Evolutionary conservation across 2,113 vertebrate species (phyloP).

Genomic region (Daphoenositta chrysoptera): DNA sequence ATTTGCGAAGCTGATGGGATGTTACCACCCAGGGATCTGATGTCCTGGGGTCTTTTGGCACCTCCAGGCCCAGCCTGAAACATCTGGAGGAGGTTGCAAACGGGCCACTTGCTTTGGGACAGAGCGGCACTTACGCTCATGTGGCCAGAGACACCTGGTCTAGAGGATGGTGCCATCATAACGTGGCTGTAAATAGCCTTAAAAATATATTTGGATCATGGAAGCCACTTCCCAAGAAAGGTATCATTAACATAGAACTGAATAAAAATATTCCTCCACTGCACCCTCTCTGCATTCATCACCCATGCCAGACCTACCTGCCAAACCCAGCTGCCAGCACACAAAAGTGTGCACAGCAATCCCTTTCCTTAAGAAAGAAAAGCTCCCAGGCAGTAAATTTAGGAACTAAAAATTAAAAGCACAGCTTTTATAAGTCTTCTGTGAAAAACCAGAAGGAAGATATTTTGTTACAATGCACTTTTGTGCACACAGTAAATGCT

Average conservation of each 20-base stretch:
- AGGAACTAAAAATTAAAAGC: neutral
- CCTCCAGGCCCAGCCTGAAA: neutral
- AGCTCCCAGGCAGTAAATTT: neutral
- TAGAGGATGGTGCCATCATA: fast-evolving
- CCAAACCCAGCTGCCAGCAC: neutral
- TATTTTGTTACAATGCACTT: neutral
- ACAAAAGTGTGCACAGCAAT: neutral
- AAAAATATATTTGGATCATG: neutral
- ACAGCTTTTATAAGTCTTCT: neutral
- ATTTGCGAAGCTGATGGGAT: neutral
- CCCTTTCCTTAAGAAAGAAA: neutral
- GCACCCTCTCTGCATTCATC: neutral
- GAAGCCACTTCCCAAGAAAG: neutral
- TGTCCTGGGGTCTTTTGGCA: neutral
- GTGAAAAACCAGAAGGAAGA: neutral
- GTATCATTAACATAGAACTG: neutral
- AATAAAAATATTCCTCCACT: neutral
- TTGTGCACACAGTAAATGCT: neutral
- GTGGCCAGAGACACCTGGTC: neutral
- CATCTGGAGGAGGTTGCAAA: neutral
- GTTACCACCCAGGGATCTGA: neutral
- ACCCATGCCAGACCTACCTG: neutral
- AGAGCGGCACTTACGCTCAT: neutral
- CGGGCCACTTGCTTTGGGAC: neutral
- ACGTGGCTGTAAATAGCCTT: neutral